These are phyloP conservation scores for Pteria penguin DNA, from an alignment of 2,888 invertebrate genomes.

Conservation along the genomic window DNA sequence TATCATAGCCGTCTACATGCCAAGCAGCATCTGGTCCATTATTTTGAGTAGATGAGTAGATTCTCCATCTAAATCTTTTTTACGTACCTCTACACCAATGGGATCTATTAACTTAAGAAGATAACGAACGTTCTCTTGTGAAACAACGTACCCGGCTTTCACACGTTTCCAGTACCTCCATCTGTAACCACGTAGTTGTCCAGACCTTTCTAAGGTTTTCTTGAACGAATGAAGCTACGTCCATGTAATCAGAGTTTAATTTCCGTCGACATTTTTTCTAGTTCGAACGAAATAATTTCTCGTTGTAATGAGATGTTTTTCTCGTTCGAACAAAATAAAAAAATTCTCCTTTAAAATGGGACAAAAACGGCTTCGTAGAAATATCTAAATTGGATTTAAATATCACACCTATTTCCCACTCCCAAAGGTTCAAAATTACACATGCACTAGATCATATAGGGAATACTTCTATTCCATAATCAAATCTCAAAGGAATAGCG, in stretches of 20 bases:
- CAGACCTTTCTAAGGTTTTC: conserved; percentile 12
- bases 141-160: conserved; percentile 12
- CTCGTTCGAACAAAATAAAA: no score
- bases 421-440: no score
- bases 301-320: no score
- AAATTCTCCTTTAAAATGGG: no score
- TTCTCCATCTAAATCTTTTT: conserved; percentile 4
- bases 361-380: no score
- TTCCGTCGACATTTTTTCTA: neutral
- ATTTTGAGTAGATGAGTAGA: neutral
- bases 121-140: conserved; percentile 11
- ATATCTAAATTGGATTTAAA: no score
- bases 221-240: conserved; percentile 17
- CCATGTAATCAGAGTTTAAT: conserved; percentile 7
- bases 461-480: no score
- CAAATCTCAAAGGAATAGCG: no score
- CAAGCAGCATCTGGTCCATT: conserved; percentile 15
- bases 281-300: no score
- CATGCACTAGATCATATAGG: no score
- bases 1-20: conserved; percentile 26
- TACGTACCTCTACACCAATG: neutral
- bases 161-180: conserved; percentile 34
- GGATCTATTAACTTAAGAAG: conserved; percentile 4
- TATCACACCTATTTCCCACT: no score
- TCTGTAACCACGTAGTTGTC: conserved; percentile 31